phyloP scores from a whole-genome alignment of 2,113 vertebrate species.

The Takifugu bimaculatus region DNA sequence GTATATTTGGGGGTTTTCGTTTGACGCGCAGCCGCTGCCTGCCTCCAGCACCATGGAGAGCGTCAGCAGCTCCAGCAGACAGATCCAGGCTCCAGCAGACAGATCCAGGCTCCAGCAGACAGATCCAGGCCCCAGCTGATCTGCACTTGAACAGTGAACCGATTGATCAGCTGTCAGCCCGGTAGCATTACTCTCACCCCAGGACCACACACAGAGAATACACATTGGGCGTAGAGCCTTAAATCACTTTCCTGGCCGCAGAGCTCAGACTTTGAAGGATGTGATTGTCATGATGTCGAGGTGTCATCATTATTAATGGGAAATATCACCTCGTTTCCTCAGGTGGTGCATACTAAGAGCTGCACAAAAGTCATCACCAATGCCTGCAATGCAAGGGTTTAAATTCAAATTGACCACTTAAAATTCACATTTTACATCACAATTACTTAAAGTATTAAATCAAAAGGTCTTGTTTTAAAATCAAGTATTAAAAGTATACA shows the following conservation, averaged over 20 bases:
- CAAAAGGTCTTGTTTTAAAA: no score
- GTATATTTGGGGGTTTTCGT: no score
- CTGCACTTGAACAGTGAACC: conserved; percentile 57
- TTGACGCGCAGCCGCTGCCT: conserved; percentile 20
- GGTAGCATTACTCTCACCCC: conserved; percentile 43
- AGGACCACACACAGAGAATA: conserved; percentile 33
- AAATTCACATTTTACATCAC: neutral
- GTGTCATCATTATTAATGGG: conserved; percentile 32
- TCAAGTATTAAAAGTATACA: no score
- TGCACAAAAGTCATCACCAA: neutral
- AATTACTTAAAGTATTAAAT: neutral
- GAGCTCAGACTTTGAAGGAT: conserved; percentile 22
- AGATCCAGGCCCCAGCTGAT: conserved; percentile 28
- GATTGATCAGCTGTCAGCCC: conserved; percentile 68
- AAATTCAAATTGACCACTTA: neutral
- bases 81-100: neutral
- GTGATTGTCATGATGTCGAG: conserved; percentile 39
- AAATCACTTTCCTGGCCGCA: conserved; percentile 34
- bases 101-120: conserved; percentile 14
- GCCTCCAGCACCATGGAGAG: conserved; percentile 68
- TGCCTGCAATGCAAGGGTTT: no score
- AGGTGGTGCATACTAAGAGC: neutral
- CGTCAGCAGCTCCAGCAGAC: conserved; percentile 34
- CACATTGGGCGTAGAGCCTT: conserved; percentile 14
- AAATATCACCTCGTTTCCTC: conserved; percentile 2